Evolutionary conservation across 2,888 invertebrate genomes (phyloP), one percentile per base, ranked within the genome.

Genomic region (Xestia c-nigrum): DNA sequence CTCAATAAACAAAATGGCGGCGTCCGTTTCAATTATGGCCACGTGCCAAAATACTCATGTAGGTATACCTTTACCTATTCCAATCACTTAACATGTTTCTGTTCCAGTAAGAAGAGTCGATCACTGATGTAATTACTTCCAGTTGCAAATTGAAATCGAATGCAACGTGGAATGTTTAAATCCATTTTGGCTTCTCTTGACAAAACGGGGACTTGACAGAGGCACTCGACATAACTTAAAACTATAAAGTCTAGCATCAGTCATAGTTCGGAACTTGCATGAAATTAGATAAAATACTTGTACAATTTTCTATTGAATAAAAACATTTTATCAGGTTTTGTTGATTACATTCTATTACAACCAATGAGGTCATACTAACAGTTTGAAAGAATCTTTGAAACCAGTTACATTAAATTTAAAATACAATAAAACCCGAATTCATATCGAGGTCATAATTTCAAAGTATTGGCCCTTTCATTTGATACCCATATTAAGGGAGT

Each of bases 81-180:
- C 16, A 1, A 1, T 0, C 47, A 47, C 16, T 5, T 19, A 19
- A 19, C 50, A 50, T n/a, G 3, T 52, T 9, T 9, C 9, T 52
- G 21, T 52, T 21, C 21, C 21, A 7, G 10, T 52, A n/a, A 55
- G 55, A 52, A 52, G 4, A 3, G 21, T n/a, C 55, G 21, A 55
- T n/a, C 52, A n/a, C n/a, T 10, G 52, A 55, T n/a, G 9, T 21
- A 9, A 52, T 21, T 52, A 10, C 3, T 10, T n/a, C 5, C n/a
- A 55, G 3, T 55, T 55, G 64, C n/a, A 57, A 74, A 74, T 76
- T 80, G 66, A 76, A 74, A 68, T 24, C 64, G 72, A 72, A 70
- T 82, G 74, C 68, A 59, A 52, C 71, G 64, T 38, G 47, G 24
- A 69, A 65, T 47, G 72, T 59, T 46, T 38, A 43, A 50, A 61